These are phyloP conservation scores for Sycophila texana DNA, from an alignment of 2,888 invertebrate genomes.

Conservation along the genomic window DNA sequence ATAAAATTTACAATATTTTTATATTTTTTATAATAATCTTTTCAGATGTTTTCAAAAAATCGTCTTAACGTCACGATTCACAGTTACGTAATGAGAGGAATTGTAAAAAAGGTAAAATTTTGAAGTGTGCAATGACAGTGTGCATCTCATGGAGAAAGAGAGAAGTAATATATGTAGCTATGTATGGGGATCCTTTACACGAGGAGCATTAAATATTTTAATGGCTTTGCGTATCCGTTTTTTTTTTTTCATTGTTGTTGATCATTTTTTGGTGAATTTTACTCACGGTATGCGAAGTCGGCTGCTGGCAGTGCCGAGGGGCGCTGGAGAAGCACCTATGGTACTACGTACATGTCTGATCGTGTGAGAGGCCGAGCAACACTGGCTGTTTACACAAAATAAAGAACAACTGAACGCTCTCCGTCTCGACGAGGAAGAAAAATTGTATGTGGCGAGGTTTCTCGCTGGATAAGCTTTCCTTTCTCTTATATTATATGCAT, in stretches of 20 bases:
- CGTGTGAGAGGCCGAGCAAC: slow-evolving; percentile 69
- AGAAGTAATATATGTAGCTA: slow-evolving; percentile 48
- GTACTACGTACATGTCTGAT: slow-evolving; percentile 75
- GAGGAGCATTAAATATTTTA: slow-evolving; percentile 57
- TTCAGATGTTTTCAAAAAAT: slow-evolving; percentile 6
- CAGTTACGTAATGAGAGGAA: slow-evolving; percentile 44
- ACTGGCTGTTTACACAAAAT: slow-evolving; percentile 74
- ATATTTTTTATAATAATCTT: background rate
- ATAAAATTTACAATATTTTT: slow-evolving; percentile 35
- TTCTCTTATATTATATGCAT: slow-evolving; percentile 40
- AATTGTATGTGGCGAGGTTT: slow-evolving; percentile 50
- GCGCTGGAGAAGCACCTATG: slow-evolving; percentile 73
- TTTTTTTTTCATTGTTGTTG: slow-evolving; percentile 62
- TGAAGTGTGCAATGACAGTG: slow-evolving; percentile 52
- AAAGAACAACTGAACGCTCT: slow-evolving; percentile 75
- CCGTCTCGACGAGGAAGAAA: slow-evolving; percentile 62
- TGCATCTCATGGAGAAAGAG: slow-evolving; percentile 52
- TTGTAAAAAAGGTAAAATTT: slow-evolving; percentile 32
- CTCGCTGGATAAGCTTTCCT: slow-evolving; percentile 56
- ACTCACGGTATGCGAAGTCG: slow-evolving; percentile 69
- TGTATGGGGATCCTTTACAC: slow-evolving; percentile 56
- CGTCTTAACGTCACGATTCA: slow-evolving; percentile 38
- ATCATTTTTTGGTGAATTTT: slow-evolving; percentile 65
- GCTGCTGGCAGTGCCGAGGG: slow-evolving; percentile 70
- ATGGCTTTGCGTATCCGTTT: slow-evolving; percentile 54